Evolutionary conservation across 2,113 vertebrate genomes (phyloP).

Genomic region (Ovis aries): DNA sequence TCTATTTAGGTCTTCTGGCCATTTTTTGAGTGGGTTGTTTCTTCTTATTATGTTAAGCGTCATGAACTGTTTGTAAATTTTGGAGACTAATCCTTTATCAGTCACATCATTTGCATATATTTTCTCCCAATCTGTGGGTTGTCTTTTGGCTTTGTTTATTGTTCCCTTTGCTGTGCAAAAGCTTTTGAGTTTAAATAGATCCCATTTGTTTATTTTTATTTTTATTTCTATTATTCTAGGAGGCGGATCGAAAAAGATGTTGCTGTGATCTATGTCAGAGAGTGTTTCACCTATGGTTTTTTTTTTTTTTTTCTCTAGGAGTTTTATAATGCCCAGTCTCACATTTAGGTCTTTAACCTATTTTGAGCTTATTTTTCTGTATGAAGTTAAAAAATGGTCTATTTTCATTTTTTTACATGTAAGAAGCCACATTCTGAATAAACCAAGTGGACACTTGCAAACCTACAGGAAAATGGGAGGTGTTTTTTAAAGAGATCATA

Average conservation of each 20-base stretch:
- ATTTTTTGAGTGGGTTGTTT: background rate
- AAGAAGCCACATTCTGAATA: background rate
- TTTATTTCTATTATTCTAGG: background rate
- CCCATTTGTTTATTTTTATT: background rate
- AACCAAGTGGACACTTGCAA: background rate
- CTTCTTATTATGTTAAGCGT: background rate
- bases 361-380: background rate
- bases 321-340: background rate
- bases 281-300: background rate
- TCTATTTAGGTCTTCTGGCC: background rate
- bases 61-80: background rate
- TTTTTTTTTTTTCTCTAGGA: background rate
- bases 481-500: background rate
- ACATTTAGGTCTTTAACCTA: background rate
- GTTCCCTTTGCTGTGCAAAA: background rate
- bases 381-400: background rate
- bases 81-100: background rate
- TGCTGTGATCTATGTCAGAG: background rate
- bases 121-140: background rate
- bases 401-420: background rate
- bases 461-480: background rate
- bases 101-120: background rate
- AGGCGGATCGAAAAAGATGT: background rate
- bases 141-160: background rate
- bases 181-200: background rate